Base-by-base conservation (phyloP, 1,140 invertebrate genomes). In the Drosophila repletoides region DNA sequence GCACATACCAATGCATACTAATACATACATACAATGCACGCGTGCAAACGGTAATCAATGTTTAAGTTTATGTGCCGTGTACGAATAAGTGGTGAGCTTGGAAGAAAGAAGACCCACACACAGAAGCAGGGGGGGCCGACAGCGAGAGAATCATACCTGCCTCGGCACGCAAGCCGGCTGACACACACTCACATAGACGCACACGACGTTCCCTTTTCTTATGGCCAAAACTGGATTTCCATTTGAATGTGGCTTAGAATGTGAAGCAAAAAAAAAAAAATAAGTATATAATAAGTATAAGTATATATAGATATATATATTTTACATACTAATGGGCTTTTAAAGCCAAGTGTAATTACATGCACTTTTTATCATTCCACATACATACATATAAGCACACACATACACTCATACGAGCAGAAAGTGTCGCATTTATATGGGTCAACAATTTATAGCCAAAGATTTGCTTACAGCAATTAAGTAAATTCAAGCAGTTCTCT, bases 191-290 rank as follows among this genome's bases (percentile, higher is more conserved):
- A 61, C 10, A 26, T 36, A 49, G 21, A 60, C 36, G 33, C 56
- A 29, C 26, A 40, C 72, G 76, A 84, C 79, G 80, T 83, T 83
- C 79, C 79, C 77, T 83, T 81, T 80, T 79, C 76, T 83, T 83
- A 84, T 83, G 74, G 70, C 79, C 77, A 84, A 83, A 83, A 83
- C 77, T 83, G 77, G 77, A 84, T 84, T 83, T 77, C 60, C 58
- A 76, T 40, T 72, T 56, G 29, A 58, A 40, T 76, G 59, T 41
- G 49, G 77, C 74, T 83, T 84, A 84, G 74, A 83, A 84, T 84
- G 70, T 77, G 64, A 77, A 70, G 58, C 45, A 72, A 61, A 60
- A 51, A 56, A 33, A 41, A 40, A 21, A 40, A 9, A 19, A n/a
- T n/a, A n/a, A n/a, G n/a, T n/a, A n/a, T n/a, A n/a, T n/a, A n/a